phyloP scores from a whole-genome alignment of 2,113 vertebrate genomes.

The Gallinago paraguaiae region DNA sequence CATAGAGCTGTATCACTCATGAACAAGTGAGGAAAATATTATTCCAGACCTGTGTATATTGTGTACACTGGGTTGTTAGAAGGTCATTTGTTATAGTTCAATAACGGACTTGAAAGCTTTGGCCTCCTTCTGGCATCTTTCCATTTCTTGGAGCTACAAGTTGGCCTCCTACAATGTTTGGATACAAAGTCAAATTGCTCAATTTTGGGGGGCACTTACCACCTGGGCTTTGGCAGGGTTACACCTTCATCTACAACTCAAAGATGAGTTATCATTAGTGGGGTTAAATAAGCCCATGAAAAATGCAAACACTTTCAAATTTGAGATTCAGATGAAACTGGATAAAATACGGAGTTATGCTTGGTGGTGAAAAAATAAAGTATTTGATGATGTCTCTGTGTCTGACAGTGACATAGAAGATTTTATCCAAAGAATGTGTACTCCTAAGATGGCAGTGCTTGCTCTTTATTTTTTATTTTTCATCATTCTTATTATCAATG shows the following conservation, averaged over 20 bases:
- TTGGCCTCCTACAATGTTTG: neutral
- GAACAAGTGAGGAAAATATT: neutral
- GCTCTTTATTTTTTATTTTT: neutral
- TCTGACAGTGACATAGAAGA: neutral
- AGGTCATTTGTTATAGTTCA: neutral
- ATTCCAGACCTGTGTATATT: neutral
- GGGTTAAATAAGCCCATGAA: neutral
- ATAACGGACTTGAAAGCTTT: neutral
- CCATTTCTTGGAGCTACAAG: neutral
- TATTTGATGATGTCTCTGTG: neutral
- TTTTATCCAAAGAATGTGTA: neutral
- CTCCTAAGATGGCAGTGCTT: neutral
- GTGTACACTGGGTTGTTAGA: neutral
- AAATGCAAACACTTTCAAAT: neutral
- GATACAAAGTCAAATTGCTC: neutral
- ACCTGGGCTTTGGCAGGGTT: neutral
- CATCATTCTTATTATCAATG: neutral
- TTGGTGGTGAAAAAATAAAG: neutral
- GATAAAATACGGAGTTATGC: neutral
- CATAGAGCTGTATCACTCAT: neutral
- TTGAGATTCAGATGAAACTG: neutral
- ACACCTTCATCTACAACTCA: neutral
- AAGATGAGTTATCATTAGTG: neutral
- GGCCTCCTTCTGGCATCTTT: neutral
- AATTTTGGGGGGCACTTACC: neutral